These are phyloP conservation scores for Cephalopterus ornatus DNA, from an alignment of 2,113 vertebrate species.

Conservation along the genomic window DNA sequence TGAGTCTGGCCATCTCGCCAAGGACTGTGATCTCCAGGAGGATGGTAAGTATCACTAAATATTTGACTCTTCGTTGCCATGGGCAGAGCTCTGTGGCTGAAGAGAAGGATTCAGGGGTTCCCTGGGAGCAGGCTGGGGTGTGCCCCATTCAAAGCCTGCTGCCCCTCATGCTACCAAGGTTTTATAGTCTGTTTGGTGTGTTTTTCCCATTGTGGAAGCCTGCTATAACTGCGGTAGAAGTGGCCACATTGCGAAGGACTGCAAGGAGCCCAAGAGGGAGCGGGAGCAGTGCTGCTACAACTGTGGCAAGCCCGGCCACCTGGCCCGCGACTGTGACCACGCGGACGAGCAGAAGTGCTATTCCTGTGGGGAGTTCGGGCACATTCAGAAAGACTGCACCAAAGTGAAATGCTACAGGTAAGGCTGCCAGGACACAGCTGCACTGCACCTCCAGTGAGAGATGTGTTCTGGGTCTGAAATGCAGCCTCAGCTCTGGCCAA, in stretches of 20 bases:
- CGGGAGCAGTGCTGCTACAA: constrained; percentile 98
- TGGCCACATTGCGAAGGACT: constrained; percentile 98
- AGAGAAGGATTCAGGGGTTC: neutral
- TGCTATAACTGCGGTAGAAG: constrained; percentile 99
- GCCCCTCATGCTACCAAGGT: neutral
- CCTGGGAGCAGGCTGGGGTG: neutral
- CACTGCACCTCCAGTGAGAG: rapidly evolving
- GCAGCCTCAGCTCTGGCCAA: neutral
- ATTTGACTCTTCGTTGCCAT: neutral
- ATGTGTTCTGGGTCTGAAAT: rapidly evolving
- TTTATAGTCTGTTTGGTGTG: constrained; percentile 75
- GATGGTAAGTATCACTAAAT: constrained; percentile 87
- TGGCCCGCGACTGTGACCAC: constrained; percentile 97
- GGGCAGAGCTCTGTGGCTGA: neutral
- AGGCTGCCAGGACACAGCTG: neutral
- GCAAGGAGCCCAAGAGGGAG: constrained; percentile 97
- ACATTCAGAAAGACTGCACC: constrained; percentile 98
- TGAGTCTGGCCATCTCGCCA: constrained; percentile 96
- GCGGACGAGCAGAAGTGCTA: constrained; percentile 99
- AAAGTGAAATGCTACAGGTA: constrained; percentile 99
- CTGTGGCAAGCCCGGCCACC: constrained; percentile 95
- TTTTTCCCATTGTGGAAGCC: constrained; percentile 82
- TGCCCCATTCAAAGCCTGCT: neutral
- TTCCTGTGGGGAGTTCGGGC: constrained; percentile 94
- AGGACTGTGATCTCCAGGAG: constrained; percentile 97